A percentile compares a stretch with the other conserved stretches of the same genome.
phyloP scores from a whole-genome alignment of 2,113 vertebrate genomes.

The Otis tarda region DNA sequence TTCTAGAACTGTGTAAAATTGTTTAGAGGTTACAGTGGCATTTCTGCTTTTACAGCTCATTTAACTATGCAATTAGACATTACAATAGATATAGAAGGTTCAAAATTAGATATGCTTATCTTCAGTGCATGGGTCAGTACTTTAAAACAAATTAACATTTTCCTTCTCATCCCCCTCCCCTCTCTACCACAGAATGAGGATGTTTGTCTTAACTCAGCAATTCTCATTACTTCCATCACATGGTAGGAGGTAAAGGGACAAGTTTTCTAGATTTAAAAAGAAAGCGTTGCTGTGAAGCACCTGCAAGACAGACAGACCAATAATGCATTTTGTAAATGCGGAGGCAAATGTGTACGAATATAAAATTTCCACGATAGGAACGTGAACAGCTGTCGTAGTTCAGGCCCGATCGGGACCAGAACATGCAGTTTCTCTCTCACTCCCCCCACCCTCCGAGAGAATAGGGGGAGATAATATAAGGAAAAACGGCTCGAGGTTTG shows the following conservation, averaged over 20 bases:
- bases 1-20: slow-evolving; percentile 73
- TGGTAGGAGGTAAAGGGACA: slow-evolving; percentile 57
- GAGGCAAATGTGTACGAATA: slow-evolving; percentile 50
- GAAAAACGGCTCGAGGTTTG: no score
- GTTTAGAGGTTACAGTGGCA: slow-evolving; percentile 49
- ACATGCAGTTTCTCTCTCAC: no score
- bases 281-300: slow-evolving; percentile 53
- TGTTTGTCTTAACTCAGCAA: slow-evolving; percentile 76
- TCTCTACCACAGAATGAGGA: slow-evolving; percentile 18
- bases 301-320: slow-evolving; percentile 51
- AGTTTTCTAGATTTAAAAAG: slow-evolving; percentile 66
- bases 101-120: slow-evolving; percentile 77
- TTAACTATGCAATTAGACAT: slow-evolving; percentile 78
- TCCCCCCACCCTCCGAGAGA: no score
- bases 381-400: slow-evolving; percentile 29
- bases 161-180: slow-evolving; percentile 11
- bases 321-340: slow-evolving; percentile 68
- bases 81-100: slow-evolving; percentile 76
- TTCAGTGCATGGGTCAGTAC: slow-evolving; percentile 69
- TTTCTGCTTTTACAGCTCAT: slow-evolving; percentile 75
- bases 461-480: no score
- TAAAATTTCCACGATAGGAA: slow-evolving; percentile 65
- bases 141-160: slow-evolving; percentile 71
- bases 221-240: slow-evolving; percentile 68
- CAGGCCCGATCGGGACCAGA: no score